phyloP scores from a whole-genome alignment of 2,113 vertebrate genomes.

The Hyperoodon ampullatus region DNA sequence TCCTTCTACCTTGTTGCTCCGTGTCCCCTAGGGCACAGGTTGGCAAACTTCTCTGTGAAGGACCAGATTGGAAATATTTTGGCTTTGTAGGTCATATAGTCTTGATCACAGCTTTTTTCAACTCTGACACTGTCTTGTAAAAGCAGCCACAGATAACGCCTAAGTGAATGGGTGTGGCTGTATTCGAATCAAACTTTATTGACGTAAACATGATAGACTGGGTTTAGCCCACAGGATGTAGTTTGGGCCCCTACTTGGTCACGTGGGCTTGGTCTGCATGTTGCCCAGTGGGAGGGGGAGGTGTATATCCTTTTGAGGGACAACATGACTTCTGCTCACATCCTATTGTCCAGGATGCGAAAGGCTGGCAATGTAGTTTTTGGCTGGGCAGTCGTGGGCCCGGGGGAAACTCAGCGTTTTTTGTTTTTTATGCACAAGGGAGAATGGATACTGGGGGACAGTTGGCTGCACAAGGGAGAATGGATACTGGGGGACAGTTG shows the following conservation, averaged over 20 bases:
- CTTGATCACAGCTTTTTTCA: neutral
- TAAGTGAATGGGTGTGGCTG: neutral
- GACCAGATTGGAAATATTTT: neutral
- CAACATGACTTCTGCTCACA: neutral
- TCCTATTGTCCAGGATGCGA: neutral
- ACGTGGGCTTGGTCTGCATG: neutral
- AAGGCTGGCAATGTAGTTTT: neutral
- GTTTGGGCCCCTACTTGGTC: neutral
- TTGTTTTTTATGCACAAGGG: neutral
- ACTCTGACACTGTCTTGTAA: neutral
- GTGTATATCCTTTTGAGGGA: neutral
- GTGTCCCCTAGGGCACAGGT: neutral
- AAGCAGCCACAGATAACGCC: neutral
- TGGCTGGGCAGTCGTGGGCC: neutral
- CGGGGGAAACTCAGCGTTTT: neutral
- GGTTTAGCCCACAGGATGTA: neutral
- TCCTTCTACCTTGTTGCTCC: neutral
- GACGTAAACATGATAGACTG: neutral
- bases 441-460: neutral
- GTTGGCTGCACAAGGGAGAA: no score
- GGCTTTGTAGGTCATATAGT: neutral
- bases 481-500: no score
- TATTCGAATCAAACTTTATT: neutral
- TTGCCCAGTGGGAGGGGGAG: neutral
- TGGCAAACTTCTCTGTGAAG: neutral